These are phyloP conservation scores for Anthoscopus minutus DNA, from an alignment of 2,113 vertebrate genomes.

Conservation along the genomic window DNA sequence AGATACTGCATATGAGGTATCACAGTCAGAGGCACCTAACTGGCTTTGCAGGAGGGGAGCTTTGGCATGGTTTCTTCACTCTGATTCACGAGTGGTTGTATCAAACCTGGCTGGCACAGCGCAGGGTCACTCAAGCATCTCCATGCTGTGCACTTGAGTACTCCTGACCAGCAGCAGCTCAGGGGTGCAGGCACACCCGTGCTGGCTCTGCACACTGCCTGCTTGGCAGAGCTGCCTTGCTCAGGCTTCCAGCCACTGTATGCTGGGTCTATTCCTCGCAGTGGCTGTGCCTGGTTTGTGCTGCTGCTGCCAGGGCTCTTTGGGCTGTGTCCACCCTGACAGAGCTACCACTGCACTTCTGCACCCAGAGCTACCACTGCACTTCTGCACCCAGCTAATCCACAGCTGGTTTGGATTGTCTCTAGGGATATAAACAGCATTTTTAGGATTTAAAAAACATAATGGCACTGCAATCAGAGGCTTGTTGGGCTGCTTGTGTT, in stretches of 20 bases:
- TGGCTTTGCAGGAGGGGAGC: background rate
- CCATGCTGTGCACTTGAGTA: background rate
- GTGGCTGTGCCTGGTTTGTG: fast-evolving
- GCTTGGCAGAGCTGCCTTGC: background rate
- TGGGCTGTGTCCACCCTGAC: fast-evolving
- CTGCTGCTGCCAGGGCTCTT: background rate
- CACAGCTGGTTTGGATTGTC: fast-evolving
- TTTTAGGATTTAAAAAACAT: background rate
- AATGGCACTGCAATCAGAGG: background rate
- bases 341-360: fast-evolving
- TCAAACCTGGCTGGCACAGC: background rate
- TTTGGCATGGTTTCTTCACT: background rate
- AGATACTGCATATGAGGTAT: background rate
- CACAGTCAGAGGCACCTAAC: background rate
- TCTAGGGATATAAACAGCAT: fast-evolving
- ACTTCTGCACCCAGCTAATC: background rate
- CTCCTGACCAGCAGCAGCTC: background rate
- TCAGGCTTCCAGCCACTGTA: background rate
- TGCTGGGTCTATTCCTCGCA: fast-evolving
- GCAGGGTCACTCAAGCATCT: background rate
- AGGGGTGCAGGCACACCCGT: background rate
- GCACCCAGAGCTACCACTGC: fast-evolving
- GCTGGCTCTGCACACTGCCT: background rate
- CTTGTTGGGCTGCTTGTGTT: background rate
- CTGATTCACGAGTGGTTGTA: background rate